Percentiles rank a stretch among this genome's conserved stretches.
These are phyloP conservation scores for Plagodis pulveraria DNA, from an alignment of 2,888 invertebrate genomes.

Conservation along the genomic window DNA sequence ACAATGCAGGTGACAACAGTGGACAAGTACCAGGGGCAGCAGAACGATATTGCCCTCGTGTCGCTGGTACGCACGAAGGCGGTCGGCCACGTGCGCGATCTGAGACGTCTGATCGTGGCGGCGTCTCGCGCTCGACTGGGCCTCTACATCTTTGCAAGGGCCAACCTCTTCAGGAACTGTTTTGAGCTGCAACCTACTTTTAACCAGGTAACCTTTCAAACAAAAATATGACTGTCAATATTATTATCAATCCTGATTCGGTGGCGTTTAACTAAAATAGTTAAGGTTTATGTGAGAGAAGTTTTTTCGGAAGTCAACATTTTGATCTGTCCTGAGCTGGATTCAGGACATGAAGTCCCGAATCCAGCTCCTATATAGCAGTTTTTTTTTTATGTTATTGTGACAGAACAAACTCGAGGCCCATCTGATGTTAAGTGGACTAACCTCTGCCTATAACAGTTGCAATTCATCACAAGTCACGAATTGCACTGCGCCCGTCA, in stretches of 20 bases:
- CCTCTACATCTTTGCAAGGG: slow-evolving; percentile 97
- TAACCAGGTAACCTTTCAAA: slow-evolving; percentile 86
- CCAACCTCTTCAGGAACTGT: slow-evolving; percentile 97
- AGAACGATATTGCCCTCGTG: slow-evolving; percentile 98
- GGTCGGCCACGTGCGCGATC: slow-evolving; percentile 99
- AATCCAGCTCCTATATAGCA: too few species aligned
- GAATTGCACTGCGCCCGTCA: too few species aligned
- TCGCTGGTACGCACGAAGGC: slow-evolving; percentile 98
- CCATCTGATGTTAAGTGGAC: too few species aligned
- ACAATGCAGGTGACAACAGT: slow-evolving; percentile 92
- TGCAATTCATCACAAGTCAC: too few species aligned
- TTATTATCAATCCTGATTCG: too few species aligned
- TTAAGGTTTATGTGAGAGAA: not conserved
- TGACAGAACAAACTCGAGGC: too few species aligned
- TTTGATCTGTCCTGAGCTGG: too few species aligned
- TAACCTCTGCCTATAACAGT: too few species aligned
- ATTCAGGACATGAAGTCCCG: too few species aligned
- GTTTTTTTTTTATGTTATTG: too few species aligned
- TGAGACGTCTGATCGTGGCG: slow-evolving; percentile 98
- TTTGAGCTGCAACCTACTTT: slow-evolving; percentile 98
- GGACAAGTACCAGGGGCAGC: slow-evolving; percentile 99
- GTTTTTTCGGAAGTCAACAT: not conserved
- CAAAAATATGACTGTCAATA: too few species aligned
- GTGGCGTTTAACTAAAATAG: not conserved
- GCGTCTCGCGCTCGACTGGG: slow-evolving; percentile 99